Conservation (phyloP, 2,797 vertebrate species). For the Arremon brunneinucha region DNA sequence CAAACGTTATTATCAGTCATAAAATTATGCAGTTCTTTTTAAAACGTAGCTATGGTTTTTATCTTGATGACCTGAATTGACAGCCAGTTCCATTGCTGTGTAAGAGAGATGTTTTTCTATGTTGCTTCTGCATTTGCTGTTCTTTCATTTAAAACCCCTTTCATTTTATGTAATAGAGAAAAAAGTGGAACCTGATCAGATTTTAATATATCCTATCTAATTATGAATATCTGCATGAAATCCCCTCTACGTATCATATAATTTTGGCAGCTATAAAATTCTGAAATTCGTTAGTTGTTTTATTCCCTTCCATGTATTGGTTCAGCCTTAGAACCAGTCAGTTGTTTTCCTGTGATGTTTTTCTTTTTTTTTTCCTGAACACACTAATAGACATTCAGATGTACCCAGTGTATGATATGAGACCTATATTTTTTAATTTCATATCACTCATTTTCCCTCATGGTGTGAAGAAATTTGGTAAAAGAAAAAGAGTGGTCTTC, state of each 20-base stretch:
- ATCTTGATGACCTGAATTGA: not conserved
- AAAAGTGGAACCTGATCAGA: not conserved
- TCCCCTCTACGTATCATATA: not conserved
- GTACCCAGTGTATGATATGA: not conserved
- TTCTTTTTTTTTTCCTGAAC: not conserved
- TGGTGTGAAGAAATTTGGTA: not conserved
- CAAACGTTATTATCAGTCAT: slow-evolving; percentile 11
- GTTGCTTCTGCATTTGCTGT: not conserved
- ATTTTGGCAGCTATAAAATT: not conserved
- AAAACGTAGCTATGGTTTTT: not conserved
- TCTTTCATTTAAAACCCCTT: not conserved
- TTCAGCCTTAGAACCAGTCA: not conserved
- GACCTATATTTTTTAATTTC: not conserved
- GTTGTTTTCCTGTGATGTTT: not conserved
- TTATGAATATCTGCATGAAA: not conserved
- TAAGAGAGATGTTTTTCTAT: not conserved
- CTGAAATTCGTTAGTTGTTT: not conserved
- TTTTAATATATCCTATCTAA: not conserved
- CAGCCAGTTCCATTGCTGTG: not conserved
- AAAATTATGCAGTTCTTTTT: slow-evolving; percentile 14
- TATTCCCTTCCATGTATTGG: not conserved
- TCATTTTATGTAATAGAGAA: not conserved
- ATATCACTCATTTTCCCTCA: not conserved
- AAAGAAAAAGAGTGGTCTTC: not conserved
- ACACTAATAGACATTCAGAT: not conserved